These are phyloP conservation scores for Muricea muricata DNA, from an alignment of 92 coral and sea anemone species.

Conservation along the genomic window DNA sequence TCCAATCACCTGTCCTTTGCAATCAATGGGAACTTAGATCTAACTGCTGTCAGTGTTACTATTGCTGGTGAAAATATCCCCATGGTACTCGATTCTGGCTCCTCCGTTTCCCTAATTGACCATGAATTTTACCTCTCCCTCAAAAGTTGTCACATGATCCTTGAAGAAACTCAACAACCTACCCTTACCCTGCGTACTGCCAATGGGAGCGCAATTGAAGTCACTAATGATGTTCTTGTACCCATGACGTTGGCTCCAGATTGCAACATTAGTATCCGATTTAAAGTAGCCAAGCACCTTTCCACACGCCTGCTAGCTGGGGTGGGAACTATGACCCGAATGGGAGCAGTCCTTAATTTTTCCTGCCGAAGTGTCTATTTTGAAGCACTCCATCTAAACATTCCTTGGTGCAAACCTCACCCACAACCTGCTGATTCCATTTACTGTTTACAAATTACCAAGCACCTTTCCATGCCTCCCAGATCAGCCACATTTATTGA, in stretches of 20 bases:
- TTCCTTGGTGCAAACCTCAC: neutral
- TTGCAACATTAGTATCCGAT: neutral
- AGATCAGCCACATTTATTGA: too few relatives aligned
- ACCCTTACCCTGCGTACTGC: too few relatives aligned
- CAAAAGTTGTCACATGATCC: too few relatives aligned
- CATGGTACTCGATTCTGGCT: slow-evolving; percentile 20
- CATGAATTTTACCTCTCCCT: too few relatives aligned
- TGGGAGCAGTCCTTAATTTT: too few relatives aligned
- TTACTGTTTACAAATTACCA: neutral
- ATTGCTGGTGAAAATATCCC: neutral
- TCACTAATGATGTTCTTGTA: neutral
- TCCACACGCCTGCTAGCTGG: slow-evolving; percentile 3
- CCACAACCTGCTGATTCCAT: neutral
- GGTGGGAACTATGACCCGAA: too few relatives aligned
- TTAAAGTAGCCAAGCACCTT: neutral
- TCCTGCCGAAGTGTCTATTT: neutral
- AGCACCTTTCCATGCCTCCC: neutral
- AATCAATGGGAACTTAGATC: too few relatives aligned
- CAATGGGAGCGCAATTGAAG: too few relatives aligned
- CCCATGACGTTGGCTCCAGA: too few relatives aligned
- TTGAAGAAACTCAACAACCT: slow-evolving; percentile 1
- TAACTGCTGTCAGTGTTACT: too few relatives aligned
- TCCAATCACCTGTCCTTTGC: too few relatives aligned
- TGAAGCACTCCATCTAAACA: neutral
- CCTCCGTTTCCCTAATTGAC: slow-evolving; percentile 11